A percentile compares a stretch with the other conserved stretches of the same genome.
Evolutionary conservation across 2,888 invertebrate genomes (phyloP).

Genomic region (Acanthopleura granulata): DNA sequence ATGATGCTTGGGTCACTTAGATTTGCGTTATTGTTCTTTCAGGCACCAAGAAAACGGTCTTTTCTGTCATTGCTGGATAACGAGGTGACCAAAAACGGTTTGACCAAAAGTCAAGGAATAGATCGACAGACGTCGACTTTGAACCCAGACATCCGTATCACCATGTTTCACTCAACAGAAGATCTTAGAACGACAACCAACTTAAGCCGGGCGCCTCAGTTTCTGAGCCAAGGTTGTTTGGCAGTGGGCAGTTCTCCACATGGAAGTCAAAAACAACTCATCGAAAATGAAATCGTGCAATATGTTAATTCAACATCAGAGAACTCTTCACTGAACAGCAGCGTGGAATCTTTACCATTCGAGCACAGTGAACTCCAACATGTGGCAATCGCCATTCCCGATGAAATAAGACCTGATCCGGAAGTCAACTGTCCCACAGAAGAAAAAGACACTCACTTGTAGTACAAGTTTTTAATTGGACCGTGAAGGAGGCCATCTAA

Average conservation of each 20-base stretch:
- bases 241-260: neutral
- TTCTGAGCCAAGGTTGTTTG: neutral
- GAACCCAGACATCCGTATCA: neutral
- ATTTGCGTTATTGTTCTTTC: neutral
- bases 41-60: slow-evolving; percentile 6
- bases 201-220: neutral
- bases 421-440: no score
- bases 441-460: no score
- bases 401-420: neutral
- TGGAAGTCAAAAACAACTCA: neutral
- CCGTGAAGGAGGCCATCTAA: no score
- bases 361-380: neutral
- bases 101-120: neutral
- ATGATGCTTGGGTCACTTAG: neutral
- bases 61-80: neutral
- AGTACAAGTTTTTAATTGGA: no score
- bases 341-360: neutral
- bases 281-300: neutral
- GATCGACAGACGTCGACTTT: slow-evolving; percentile 10
- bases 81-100: neutral
- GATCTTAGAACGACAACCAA: neutral
- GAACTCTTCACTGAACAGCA: neutral
- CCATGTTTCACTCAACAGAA: neutral
- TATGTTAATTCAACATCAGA: neutral
- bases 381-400: neutral